A percentile compares a stretch with the other conserved stretches of the same genome.
These are phyloP conservation scores for Polypterus bichir DNA, from an alignment of 2,113 vertebrate species.

Conservation along the genomic window DNA sequence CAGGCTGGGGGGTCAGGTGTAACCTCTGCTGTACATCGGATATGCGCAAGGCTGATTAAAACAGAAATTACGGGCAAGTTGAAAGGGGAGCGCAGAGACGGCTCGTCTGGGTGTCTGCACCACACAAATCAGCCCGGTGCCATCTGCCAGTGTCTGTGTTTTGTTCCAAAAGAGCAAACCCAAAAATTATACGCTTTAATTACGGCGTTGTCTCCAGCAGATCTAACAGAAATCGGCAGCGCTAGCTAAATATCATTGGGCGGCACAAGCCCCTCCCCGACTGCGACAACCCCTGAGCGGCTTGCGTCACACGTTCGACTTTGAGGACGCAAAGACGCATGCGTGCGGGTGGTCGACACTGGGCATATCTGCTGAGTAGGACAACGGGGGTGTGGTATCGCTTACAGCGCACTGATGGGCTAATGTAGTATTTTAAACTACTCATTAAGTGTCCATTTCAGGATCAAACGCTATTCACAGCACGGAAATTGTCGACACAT, in stretches of 20 bases:
- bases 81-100: conserved; percentile 27
- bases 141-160: conserved; percentile 29
- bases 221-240: background rate
- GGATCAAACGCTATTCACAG: too few relatives aligned
- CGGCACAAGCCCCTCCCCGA: conserved; percentile 11
- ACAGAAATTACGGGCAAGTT: background rate
- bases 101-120: conserved; percentile 37
- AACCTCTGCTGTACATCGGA: background rate
- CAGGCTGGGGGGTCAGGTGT: background rate
- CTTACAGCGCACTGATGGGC: too few relatives aligned
- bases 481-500: too few relatives aligned
- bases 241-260: conserved; percentile 25
- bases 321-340: background rate
- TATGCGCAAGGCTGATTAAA: background rate
- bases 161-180: background rate
- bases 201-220: background rate
- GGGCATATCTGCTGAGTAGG: background rate
- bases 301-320: conserved; percentile 6
- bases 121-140: conserved; percentile 23
- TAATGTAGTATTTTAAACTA: too few relatives aligned
- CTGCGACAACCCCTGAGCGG: conserved; percentile 11
- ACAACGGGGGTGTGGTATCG: background rate
- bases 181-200: background rate
- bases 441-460: too few relatives aligned
- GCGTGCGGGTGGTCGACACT: conserved; percentile 3